phyloP scores from a whole-genome alignment of 2,888 invertebrate genomes.

The Leptopterna dolabrata region DNA sequence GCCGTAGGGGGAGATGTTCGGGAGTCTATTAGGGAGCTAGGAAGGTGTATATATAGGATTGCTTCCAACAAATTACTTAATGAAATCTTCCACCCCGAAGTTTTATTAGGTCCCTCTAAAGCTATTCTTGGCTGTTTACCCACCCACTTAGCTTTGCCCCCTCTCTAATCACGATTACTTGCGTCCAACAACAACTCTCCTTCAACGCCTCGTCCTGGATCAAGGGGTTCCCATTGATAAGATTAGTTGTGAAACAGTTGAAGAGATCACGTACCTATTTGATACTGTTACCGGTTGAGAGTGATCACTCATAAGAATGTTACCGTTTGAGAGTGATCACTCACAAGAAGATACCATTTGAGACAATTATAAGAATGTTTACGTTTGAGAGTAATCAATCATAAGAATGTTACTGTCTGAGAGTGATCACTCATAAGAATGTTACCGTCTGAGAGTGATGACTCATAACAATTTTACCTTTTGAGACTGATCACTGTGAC shows the following conservation, averaged over 20 bases:
- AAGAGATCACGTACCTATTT: neutral
- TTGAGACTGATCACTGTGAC: too few species aligned
- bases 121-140: constrained; percentile 52
- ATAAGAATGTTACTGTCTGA: too few species aligned
- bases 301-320: too few species aligned
- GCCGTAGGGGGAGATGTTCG: constrained; percentile 14
- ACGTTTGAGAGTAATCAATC: too few species aligned
- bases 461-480: too few species aligned
- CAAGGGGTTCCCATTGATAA: neutral
- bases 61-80: constrained; percentile 54
- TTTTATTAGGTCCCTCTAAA: constrained; percentile 52
- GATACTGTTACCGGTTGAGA: too few species aligned
- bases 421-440: too few species aligned
- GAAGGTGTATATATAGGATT: constrained; percentile 47
- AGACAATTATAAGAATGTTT: too few species aligned
- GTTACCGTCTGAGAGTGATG: too few species aligned
- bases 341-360: too few species aligned
- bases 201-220: constrained; percentile 15
- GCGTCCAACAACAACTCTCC: constrained; percentile 6
- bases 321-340: too few species aligned
- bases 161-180: constrained; percentile 50
- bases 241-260: neutral
- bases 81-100: constrained; percentile 54
- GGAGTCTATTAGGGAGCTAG: constrained; percentile 42
- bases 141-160: constrained; percentile 45